Conservation (phyloP, 1,140 invertebrate species). For the Littorina saxatilis region DNA sequence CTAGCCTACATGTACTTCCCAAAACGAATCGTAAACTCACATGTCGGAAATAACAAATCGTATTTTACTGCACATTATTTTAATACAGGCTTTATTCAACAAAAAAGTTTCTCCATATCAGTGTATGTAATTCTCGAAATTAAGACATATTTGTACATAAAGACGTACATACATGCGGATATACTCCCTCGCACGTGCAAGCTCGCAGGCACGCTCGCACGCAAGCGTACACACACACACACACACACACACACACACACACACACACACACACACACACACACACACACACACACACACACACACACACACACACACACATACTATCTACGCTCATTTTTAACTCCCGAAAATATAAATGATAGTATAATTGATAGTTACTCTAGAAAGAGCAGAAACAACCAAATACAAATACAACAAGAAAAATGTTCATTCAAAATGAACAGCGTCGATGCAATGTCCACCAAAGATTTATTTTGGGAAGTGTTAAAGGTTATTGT, state of each 20-base stretch:
- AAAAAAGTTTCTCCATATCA: too few relatives aligned
- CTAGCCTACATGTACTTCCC: neutral
- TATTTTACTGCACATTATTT: too few relatives aligned
- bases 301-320: constrained; percentile 16
- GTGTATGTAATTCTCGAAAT: too few relatives aligned
- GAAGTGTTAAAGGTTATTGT: too few relatives aligned
- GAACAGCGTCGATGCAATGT: too few relatives aligned
- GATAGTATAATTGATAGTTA: neutral
- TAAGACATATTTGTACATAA: too few relatives aligned
- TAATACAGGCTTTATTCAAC: too few relatives aligned
- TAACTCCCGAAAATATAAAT: neutral
- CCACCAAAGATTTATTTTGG: too few relatives aligned
- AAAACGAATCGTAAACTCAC: neutral
- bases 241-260: neutral
- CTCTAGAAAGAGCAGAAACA: neutral
- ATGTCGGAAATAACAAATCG: neutral
- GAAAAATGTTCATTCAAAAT: too few relatives aligned
- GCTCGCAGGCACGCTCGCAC: neutral
- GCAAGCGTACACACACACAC: neutral
- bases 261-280: neutral
- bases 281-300: neutral
- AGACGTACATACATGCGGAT: too few relatives aligned
- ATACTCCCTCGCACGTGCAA: neutral
- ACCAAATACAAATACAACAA: neutral
- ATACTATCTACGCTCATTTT: neutral